Base-by-base conservation (phyloP, 2,113 vertebrate genomes). In the Orthonyx spaldingii region DNA sequence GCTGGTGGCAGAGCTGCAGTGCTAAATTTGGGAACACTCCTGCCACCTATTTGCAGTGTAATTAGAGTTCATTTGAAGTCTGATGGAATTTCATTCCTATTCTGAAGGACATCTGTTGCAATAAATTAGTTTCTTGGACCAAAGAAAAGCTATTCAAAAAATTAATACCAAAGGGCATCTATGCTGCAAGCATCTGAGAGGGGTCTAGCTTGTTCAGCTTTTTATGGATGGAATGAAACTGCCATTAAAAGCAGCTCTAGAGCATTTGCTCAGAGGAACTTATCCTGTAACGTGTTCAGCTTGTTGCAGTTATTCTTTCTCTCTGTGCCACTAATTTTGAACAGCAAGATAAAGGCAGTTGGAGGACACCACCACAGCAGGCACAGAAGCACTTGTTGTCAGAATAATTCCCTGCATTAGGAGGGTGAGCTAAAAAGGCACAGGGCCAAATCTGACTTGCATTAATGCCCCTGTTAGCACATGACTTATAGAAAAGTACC, bases 261-360 rank as follows among this genome's bases (percentile, higher is more conserved):
- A 84, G 33, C 39, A 37, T 93, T 95, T 86, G 26, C 59, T 86
- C 55, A 49, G 47, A 90, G 21, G 41, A 77, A 68, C 55, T 86
- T 70, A 37, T 86, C 79, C 52, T 69, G 21, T 47, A 81, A 95
- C 10, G 1, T 60, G 47, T 86, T 92, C 55, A 37, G 44, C 60
- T 86, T 84, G 55, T 88, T 96, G 87, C 76, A 95, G 85, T 92
- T 95, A 86, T 92, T 93, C 83, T 91, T 94, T 86, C 71, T 93
- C 63, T 61, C 84, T 64, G 33, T 93, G 93, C 27, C 79, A 55
- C 75, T 95, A 86, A 93, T 94, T 96, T 85, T 81, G 64, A 96
- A 56, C 85, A 94, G 90, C 75, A 92, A 82, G 79, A 47, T 70
- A 53, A 95, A 96, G 39, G 75, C 82, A 86, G 24, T 71, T 88